These are phyloP conservation scores for Aotus griseimembra DNA, from an alignment of 2,797 vertebrate species.

Conservation along the genomic window DNA sequence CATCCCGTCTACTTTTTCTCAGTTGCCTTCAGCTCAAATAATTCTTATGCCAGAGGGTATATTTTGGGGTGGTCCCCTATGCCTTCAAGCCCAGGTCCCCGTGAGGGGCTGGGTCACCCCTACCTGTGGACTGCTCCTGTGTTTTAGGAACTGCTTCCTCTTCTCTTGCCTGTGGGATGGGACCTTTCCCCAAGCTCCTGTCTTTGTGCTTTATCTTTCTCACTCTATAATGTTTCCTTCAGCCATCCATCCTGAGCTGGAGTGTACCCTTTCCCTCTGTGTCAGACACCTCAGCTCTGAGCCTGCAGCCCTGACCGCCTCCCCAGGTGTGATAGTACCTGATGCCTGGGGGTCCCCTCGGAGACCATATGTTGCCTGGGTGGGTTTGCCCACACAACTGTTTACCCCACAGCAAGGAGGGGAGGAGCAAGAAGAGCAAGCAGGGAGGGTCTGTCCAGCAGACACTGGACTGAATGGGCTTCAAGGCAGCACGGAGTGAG, in stretches of 20 bases:
- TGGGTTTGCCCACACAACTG: background rate
- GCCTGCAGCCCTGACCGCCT: background rate
- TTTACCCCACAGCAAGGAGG: background rate
- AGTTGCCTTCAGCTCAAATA: background rate
- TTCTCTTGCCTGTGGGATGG: background rate
- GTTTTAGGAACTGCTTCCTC: background rate
- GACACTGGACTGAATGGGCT: background rate
- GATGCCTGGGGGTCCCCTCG: background rate
- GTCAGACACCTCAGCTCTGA: background rate
- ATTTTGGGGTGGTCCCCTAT: background rate
- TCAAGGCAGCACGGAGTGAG: too few species aligned
- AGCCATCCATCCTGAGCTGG: background rate
- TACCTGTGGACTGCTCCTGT: background rate
- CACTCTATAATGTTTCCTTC: background rate
- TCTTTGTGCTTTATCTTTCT: background rate
- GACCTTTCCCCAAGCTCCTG: background rate
- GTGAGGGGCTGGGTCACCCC: rapidly evolving
- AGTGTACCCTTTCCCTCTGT: background rate
- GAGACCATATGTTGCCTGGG: background rate
- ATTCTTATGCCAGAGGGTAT: background rate
- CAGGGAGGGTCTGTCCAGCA: background rate
- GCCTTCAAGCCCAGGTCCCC: background rate
- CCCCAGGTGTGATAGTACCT: background rate
- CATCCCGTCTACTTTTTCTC: background rate
- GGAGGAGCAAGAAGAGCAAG: background rate